Evolutionary conservation across 2,113 vertebrate genomes (phyloP), one percentile per base, ranked within the genome.

Genomic region (Trichechus manatus): DNA sequence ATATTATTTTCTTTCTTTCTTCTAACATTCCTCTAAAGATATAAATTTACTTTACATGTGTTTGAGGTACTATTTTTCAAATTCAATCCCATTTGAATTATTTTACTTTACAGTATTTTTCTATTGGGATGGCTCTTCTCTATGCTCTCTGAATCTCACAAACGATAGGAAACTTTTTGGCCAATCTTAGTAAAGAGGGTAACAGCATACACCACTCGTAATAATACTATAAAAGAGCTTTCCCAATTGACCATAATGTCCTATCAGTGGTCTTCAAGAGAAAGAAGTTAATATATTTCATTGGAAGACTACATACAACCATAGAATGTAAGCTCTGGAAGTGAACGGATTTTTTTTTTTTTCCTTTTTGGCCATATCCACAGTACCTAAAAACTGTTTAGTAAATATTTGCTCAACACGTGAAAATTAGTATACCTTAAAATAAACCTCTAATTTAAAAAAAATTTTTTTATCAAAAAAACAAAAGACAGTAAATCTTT

Each of bases 401-500:
- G 53, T 11, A 56, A 56, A 68, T 91, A 86, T 68, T 90, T 81
- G 64, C 53, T 92, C 84, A 96, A 78, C 47, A 82, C 63, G 86
- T 72, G 20, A 91, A 89, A 97, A 92, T 33, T 90, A 17, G 75
- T 44, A 15, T 36, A 44, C 59, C 23, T 91, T 88, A 94, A 88
- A 81, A 93, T 74, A 93, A 82, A 89, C 59, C 79, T 95, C 22
- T 92, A 83, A 89, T 79, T 92, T 96, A 83, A 83, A 93, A 95
- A 87, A 13, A 89, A 50, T 33, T 64, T 25, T 33, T 89, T 93
- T 66, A 42, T 74, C 42, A 19, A 61, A 72, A 63, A 72, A 64
- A 81, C 19, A 82, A 94, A 80, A 66, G n/a, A 44, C 31, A 77
- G 78, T 83, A 75, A 94, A 39, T 86, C n/a, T 22, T 91, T 74